Evolutionary conservation across 2,888 invertebrate genomes (phyloP).

Genomic region (Steromphala cineraria): DNA sequence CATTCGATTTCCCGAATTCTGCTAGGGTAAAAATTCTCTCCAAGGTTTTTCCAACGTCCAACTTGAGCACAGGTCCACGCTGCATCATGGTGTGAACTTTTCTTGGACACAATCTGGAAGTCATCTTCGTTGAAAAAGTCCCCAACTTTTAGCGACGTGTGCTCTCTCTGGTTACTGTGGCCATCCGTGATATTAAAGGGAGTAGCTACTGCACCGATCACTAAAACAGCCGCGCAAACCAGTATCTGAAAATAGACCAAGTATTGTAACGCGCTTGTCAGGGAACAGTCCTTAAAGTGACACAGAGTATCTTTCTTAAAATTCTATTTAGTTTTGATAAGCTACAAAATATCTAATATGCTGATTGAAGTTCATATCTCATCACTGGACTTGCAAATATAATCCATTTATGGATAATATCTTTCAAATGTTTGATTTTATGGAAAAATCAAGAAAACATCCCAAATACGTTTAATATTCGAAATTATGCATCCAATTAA

Average conservation of each 20-base stretch:
- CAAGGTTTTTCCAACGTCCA: neutral
- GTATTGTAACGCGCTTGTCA: too few species aligned
- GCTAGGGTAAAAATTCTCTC: slow-evolving; percentile 16
- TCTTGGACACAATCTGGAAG: neutral
- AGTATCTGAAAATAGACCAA: neutral
- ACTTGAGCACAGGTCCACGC: slow-evolving; percentile 14
- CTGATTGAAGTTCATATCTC: too few species aligned
- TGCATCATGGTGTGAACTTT: neutral
- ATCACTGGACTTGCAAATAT: too few species aligned
- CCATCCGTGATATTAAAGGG: neutral
- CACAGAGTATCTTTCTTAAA: too few species aligned
- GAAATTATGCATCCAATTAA: too few species aligned
- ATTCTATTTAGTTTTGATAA: too few species aligned
- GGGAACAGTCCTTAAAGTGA: too few species aligned
- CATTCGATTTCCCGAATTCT: slow-evolving; percentile 22
- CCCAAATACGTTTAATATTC: too few species aligned
- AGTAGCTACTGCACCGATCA: neutral
- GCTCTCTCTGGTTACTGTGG: neutral
- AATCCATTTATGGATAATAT: too few species aligned
- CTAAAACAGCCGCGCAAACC: neutral
- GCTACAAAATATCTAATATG: too few species aligned
- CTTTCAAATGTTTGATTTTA: too few species aligned
- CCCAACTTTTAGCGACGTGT: neutral
- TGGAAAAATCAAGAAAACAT: too few species aligned
- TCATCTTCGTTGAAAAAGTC: neutral